Conservation (phyloP, 2,888 invertebrate species). For the Dynastes maya region DNA sequence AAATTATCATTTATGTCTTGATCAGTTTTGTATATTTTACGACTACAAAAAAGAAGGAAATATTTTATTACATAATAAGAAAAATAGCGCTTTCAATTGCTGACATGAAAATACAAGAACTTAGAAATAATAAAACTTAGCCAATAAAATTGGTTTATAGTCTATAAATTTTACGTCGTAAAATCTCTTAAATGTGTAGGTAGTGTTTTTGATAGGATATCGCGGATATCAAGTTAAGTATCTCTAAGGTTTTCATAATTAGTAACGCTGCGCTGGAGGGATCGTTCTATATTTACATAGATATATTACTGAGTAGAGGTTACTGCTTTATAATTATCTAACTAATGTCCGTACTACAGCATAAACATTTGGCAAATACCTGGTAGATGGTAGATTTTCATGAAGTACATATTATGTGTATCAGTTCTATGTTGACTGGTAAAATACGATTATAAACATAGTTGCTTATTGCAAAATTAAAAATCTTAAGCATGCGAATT, state of each 20-base stretch:
- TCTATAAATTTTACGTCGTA: constrained; percentile 69
- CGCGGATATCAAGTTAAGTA: constrained; percentile 65
- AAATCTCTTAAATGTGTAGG: constrained; percentile 66
- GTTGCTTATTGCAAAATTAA: no score
- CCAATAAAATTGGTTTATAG: constrained; percentile 70
- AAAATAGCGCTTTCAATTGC: constrained; percentile 69
- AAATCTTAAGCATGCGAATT: no score
- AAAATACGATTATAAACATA: no score
- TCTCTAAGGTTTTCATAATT: constrained; percentile 53
- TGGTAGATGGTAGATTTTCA: not conserved
- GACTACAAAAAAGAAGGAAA: constrained; percentile 61
- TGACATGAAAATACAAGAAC: constrained; percentile 71
- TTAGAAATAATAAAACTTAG: constrained; percentile 70
- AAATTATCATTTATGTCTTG: constrained; percentile 67
- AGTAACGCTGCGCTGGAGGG: constrained; percentile 22
- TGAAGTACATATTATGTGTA: no score
- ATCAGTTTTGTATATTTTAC: constrained; percentile 65
- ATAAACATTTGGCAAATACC: not conserved
- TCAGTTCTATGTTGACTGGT: no score
- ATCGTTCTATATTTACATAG: constrained; percentile 14
- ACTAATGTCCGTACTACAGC: not conserved
- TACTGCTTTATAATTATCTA: not conserved
- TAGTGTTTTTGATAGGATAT: constrained; percentile 65
- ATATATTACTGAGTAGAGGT: not conserved
- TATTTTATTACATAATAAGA: constrained; percentile 68